Percentiles rank a stretch among this genome's conserved stretches.
phyloP scores from a whole-genome alignment of 2,888 invertebrate species.

The Zaprionus bogoriensis region DNA sequence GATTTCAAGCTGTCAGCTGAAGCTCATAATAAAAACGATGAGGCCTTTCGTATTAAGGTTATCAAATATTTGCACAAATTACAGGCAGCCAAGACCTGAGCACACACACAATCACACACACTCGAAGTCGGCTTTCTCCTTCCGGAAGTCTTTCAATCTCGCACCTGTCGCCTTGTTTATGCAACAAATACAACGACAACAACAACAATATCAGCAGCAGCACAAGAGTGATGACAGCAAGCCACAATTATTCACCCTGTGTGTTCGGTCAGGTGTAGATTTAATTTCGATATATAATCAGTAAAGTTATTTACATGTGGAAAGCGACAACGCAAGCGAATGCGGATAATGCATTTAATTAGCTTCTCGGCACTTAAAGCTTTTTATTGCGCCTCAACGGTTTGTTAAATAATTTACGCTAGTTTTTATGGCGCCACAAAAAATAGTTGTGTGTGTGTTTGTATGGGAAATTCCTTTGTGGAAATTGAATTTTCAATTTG shows the following conservation, averaged over 20 bases:
- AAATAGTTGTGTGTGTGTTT: neutral
- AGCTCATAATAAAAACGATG: neutral
- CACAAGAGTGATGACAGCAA: neutral
- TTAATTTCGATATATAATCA: constrained; percentile 23
- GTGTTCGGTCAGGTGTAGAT: constrained; percentile 24
- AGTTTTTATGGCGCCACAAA: neutral
- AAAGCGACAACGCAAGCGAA: neutral
- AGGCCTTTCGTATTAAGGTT: constrained; percentile 7
- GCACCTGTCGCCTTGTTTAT: constrained; percentile 26
- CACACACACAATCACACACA: neutral
- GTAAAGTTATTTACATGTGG: neutral
- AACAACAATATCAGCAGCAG: too few species aligned
- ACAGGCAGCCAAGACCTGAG: neutral
- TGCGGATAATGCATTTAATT: constrained; percentile 4
- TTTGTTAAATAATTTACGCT: constrained; percentile 19
- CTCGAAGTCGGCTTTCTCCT: neutral
- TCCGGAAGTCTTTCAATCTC: constrained; percentile 11
- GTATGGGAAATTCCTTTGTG: constrained; percentile 26
- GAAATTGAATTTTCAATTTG: constrained; percentile 60
- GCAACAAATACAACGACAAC: neutral
- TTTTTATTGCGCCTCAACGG: neutral
- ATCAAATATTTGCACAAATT: constrained; percentile 21
- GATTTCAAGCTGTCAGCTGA: neutral
- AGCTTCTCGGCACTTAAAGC: neutral
- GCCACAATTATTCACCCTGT: constrained; percentile 4